These are phyloP conservation scores for Craniophora ligustri DNA, from an alignment of 2,888 invertebrate species.

Conservation along the genomic window DNA sequence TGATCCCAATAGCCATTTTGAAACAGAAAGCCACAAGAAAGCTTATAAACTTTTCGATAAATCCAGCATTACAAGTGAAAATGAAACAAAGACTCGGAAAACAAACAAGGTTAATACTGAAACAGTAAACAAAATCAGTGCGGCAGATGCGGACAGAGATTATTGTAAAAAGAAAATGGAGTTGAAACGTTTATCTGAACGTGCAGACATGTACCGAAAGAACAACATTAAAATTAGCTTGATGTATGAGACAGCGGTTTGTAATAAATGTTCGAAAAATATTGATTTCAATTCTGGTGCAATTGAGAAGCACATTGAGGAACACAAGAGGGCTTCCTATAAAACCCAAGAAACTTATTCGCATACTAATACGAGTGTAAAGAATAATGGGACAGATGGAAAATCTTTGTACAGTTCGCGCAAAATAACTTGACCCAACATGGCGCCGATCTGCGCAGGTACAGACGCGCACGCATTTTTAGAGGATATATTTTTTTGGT, in stretches of 20 bases:
- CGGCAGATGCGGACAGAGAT: too few relatives aligned
- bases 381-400: constrained; percentile 13
- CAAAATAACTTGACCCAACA: too few relatives aligned
- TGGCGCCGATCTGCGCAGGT: too few relatives aligned
- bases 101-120: too few relatives aligned
- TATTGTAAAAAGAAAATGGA: too few relatives aligned
- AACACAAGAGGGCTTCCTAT: constrained; percentile 8
- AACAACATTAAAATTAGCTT: constrained; percentile 29
- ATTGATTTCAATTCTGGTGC: constrained; percentile 25
- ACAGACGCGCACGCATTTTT: too few relatives aligned
- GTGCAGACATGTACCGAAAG: constrained; percentile 26
- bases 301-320: constrained; percentile 29
- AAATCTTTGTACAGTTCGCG: constrained; percentile 31
- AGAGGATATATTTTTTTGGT: too few relatives aligned
- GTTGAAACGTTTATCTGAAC: too few relatives aligned
- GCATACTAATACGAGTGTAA: constrained; percentile 12
- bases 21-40: constrained; percentile 3
- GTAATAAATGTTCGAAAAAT: constrained; percentile 29
- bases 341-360: constrained; percentile 1
- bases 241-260: constrained; percentile 28
- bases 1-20: constrained; percentile 6
- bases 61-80: not conserved
- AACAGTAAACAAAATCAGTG: too few relatives aligned
- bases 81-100: not conserved
- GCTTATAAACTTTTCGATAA: constrained; percentile 1